Evolutionary conservation across 2,888 invertebrate species (phyloP).

Genomic region (Onthophagus sagittarius): DNA sequence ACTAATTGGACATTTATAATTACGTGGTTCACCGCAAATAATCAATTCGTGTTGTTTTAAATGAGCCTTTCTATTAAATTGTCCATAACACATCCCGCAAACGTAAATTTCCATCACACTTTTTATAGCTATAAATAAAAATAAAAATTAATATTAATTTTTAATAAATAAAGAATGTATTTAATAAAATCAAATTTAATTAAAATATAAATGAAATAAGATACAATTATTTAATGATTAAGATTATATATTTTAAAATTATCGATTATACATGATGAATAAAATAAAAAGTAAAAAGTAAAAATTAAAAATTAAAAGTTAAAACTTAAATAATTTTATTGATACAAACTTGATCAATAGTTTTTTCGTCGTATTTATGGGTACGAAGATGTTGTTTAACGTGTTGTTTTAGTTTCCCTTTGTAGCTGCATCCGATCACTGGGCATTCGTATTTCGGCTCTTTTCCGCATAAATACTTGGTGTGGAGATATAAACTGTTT

Average conservation of each 20-base stretch:
- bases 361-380: not conserved
- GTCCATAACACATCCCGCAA: conserved; percentile 23
- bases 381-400: conserved; percentile 20
- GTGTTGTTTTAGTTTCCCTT: conserved; percentile 21
- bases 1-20: conserved; percentile 14
- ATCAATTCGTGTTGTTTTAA: conserved; percentile 15
- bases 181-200: not conserved
- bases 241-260: no score
- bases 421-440: conserved; percentile 16
- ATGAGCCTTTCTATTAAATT: conserved; percentile 3
- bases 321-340: not conserved
- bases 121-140: not conserved
- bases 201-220: not conserved
- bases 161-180: not conserved
- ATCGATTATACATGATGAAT: not conserved
- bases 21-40: conserved; percentile 17
- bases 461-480: conserved; percentile 20
- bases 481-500: conserved; percentile 19
- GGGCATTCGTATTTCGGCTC: conserved; percentile 21
- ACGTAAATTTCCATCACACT: not conserved
- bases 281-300: not conserved
- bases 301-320: not conserved
- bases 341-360: not conserved
- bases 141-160: not conserved
- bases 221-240: no score